These are phyloP conservation scores for Tarsius wallacei DNA, from an alignment of 2,797 vertebrate species.

Conservation along the genomic window DNA sequence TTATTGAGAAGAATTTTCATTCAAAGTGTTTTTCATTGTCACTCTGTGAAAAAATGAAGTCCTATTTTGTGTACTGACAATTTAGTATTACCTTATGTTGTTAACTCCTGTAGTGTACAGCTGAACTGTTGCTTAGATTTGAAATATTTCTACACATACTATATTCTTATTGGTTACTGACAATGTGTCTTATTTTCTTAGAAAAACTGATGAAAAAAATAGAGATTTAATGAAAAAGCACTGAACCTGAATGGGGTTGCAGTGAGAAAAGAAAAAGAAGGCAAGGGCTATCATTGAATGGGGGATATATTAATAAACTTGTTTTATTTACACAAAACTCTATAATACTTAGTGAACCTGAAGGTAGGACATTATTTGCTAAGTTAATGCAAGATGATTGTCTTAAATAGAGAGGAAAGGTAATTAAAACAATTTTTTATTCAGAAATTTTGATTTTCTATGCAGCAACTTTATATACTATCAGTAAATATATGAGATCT, in stretches of 20 bases:
- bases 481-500: not conserved
- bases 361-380: not conserved
- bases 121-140: slow-evolving; percentile 2
- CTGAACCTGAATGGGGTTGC: not conserved
- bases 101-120: not conserved
- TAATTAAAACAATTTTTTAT: slow-evolving; percentile 12
- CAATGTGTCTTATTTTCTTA: not conserved
- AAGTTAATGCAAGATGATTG: not conserved
- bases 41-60: not conserved
- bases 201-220: not conserved
- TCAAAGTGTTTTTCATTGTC: slow-evolving; percentile 32
- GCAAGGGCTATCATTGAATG: not conserved
- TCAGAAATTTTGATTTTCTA: not conserved
- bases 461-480: not conserved
- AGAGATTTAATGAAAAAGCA: not conserved
- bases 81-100: not conserved
- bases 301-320: not conserved
- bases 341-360: not conserved
- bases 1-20: slow-evolving; percentile 43
- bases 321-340: not conserved
- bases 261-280: not conserved
- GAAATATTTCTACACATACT: slow-evolving; percentile 42
- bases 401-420: slow-evolving; percentile 38
- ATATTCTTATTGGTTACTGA: not conserved
- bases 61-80: not conserved